Percentiles rank a stretch among this genome's conserved stretches.
Evolutionary conservation across 2,797 vertebrate species (phyloP).

Genomic region (Cheirogaleus major): DNA sequence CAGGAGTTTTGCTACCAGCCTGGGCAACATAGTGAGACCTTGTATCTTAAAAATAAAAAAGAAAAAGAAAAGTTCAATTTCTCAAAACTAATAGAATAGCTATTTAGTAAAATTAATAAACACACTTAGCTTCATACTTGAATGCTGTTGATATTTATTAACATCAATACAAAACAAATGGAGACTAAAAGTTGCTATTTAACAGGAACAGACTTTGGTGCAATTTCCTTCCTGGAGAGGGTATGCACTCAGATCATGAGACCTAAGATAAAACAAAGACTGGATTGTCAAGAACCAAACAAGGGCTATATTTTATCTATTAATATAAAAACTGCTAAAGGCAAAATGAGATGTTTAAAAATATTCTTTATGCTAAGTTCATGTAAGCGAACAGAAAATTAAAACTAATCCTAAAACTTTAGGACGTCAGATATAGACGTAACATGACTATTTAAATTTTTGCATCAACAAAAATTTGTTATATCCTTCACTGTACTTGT

Average conservation of each 20-base stretch:
- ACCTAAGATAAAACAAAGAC: constrained; percentile 71
- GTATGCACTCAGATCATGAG: constrained; percentile 71
- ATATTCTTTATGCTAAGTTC: constrained; percentile 60
- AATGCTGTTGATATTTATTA: constrained; percentile 79
- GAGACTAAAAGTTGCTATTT: constrained; percentile 78
- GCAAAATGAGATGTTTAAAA: constrained; percentile 72
- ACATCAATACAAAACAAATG: constrained; percentile 78
- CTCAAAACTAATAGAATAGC: constrained; percentile 41
- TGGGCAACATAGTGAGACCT: too few relatives aligned
- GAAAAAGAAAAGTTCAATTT: constrained; percentile 32
- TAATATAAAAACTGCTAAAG: constrained; percentile 43
- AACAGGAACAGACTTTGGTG: constrained; percentile 76
- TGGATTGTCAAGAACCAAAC: constrained; percentile 56
- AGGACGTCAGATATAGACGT: constrained; percentile 43
- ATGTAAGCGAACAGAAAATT: constrained; percentile 69
- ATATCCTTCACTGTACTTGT: constrained; percentile 1
- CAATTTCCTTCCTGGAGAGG: constrained; percentile 74
- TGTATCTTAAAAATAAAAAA: too few relatives aligned
- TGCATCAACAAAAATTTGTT: constrained; percentile 48
- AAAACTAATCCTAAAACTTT: constrained; percentile 66
- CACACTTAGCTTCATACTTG: constrained; percentile 34
- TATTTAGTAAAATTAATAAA: constrained; percentile 57
- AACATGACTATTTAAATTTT: constrained; percentile 67
- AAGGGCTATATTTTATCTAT: constrained; percentile 50
- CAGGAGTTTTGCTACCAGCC: too few relatives aligned